Evolutionary conservation across 2,113 vertebrate genomes (phyloP).

Genomic region (Amblyopsis rosae): DNA sequence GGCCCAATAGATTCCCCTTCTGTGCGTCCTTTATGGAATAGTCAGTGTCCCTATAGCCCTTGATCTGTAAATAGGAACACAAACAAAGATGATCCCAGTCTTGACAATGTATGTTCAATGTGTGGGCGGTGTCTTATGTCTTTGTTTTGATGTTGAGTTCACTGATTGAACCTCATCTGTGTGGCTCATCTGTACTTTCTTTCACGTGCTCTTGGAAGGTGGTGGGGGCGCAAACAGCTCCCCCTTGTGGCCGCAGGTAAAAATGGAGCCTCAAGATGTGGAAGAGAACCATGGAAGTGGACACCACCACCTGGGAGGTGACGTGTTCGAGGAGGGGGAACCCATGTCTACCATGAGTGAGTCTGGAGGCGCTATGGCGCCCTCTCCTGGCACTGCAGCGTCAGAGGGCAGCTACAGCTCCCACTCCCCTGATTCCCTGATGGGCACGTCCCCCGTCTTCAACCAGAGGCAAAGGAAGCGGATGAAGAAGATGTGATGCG

Average conservation of each 20-base stretch:
- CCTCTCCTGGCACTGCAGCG: conserved; percentile 81
- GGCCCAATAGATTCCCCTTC: too few species aligned
- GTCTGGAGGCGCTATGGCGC: conserved; percentile 82
- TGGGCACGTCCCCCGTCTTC: conserved; percentile 92
- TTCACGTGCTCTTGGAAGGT: conserved; percentile 59
- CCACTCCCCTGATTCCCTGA: conserved; percentile 92
- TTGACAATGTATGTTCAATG: too few species aligned
- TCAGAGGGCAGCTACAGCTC: conserved; percentile 93
- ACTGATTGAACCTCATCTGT: neutral
- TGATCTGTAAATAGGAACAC: too few species aligned
- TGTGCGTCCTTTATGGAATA: too few species aligned
- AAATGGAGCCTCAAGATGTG: conserved; percentile 93
- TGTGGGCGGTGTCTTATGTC: too few species aligned
- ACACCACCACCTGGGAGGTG: conserved; percentile 80
- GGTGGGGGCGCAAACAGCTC: conserved; percentile 86
- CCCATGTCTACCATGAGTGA: conserved; percentile 98
- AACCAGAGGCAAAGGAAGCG: conserved; percentile 93
- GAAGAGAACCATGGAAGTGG: conserved; percentile 86
- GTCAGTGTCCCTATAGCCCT: too few species aligned
- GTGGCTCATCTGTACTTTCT: too few species aligned
- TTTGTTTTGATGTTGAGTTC: too few species aligned
- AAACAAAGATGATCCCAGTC: too few species aligned
- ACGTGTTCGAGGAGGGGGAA: conserved; percentile 90
- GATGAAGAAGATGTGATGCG: conserved; percentile 86
- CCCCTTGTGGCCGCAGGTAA: conserved; percentile 94